These are phyloP conservation scores for Bemisia tabaci DNA, from an alignment of 1,140 invertebrate species.

Conservation along the genomic window DNA sequence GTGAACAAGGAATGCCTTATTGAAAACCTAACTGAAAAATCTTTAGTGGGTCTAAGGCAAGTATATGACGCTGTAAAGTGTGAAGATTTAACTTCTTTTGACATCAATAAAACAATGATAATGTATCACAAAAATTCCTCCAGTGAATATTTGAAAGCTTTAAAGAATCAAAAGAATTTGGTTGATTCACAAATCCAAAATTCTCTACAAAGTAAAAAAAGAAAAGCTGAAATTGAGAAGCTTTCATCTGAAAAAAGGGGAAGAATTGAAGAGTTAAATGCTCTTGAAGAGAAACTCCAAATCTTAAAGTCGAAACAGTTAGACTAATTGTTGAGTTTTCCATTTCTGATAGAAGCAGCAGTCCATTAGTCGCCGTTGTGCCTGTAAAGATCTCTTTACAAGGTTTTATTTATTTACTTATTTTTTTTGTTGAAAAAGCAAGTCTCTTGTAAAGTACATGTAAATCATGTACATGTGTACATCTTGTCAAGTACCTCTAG, in stretches of 20 bases:
- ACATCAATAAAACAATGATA: background rate
- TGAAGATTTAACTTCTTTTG: background rate
- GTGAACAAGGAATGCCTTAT: slow-evolving; percentile 20
- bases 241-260: background rate
- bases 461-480: too few relatives aligned
- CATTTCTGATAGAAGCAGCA: too few relatives aligned
- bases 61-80: slow-evolving; percentile 16
- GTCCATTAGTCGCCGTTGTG: too few relatives aligned
- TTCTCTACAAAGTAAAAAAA: background rate
- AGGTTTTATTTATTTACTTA: too few relatives aligned
- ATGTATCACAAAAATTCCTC: background rate
- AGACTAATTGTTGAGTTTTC: too few relatives aligned
- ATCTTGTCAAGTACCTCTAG: too few relatives aligned
- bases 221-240: background rate
- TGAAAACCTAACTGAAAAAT: slow-evolving; percentile 19
- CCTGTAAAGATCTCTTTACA: too few relatives aligned
- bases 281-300: background rate
- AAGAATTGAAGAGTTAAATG: background rate
- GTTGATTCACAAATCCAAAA: background rate
- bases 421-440: too few relatives aligned
- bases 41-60: slow-evolving; percentile 18
- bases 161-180: background rate
- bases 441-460: too few relatives aligned
- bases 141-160: background rate
- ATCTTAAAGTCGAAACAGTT: too few relatives aligned